Percentiles rank a stretch among this genome's conserved stretches.
Conservation (phyloP, 2,797 vertebrate genomes). For the Melopsittacus undulatus region DNA sequence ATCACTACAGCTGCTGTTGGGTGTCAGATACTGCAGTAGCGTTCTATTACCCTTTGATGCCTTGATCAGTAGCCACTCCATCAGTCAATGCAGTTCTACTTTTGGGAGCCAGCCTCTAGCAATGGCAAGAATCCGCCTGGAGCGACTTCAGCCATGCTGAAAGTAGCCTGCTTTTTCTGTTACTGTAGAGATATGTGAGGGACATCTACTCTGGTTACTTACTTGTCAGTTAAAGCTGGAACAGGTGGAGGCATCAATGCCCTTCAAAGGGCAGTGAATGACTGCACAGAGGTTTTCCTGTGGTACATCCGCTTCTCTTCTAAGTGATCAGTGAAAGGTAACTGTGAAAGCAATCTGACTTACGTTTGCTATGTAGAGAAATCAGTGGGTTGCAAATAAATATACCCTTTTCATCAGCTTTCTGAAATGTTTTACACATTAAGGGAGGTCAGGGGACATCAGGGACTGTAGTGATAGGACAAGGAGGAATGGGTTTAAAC, state of each 20-base stretch:
- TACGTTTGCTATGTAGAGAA: background rate
- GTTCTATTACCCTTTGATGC: background rate
- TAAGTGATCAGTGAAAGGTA: background rate
- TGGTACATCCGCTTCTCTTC: fast-evolving
- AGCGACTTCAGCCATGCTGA: background rate
- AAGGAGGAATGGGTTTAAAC: background rate
- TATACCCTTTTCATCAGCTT: background rate
- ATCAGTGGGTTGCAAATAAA: background rate
- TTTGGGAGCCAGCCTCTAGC: background rate
- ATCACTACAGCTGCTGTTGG: background rate
- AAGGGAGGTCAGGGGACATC: background rate
- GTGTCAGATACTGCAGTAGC: background rate
- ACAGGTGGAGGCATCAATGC: background rate
- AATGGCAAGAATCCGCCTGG: background rate
- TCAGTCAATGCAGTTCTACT: background rate
- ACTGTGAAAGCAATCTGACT: background rate
- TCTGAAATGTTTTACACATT: background rate
- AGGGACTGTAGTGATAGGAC: background rate
- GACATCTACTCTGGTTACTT: background rate
- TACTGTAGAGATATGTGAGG: background rate
- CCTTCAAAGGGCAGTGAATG: background rate
- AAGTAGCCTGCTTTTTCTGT: background rate
- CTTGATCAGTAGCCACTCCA: background rate
- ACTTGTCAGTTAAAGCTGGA: background rate
- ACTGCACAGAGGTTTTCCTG: background rate